A percentile compares a stretch with the other conserved stretches of the same genome.
phyloP scores from a whole-genome alignment of 2,797 vertebrate genomes.

The Geotrypetes seraphini region DNA sequence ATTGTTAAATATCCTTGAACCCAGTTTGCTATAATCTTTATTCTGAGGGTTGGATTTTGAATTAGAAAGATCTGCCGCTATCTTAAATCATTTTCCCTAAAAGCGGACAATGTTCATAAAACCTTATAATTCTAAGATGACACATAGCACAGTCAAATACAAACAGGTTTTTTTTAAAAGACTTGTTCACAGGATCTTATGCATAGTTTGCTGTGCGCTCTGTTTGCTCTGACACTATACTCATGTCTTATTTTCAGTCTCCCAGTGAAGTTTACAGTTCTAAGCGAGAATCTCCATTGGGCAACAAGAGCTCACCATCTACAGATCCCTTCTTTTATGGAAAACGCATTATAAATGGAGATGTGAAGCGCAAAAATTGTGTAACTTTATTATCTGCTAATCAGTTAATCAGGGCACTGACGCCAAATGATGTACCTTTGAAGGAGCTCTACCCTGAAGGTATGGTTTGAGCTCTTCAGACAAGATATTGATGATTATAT shows the following conservation, averaged over 20 bases:
- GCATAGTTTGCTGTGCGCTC: too few relatives aligned
- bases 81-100: too few relatives aligned
- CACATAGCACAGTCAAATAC: too few relatives aligned
- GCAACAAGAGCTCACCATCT: constrained; percentile 19
- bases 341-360: constrained; percentile 33
- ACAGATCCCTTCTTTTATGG: constrained; percentile 60
- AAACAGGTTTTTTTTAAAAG: too few relatives aligned
- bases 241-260: constrained; percentile 59
- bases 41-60: too few relatives aligned
- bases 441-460: constrained; percentile 87
- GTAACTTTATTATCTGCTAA: constrained; percentile 68
- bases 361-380: constrained; percentile 70
- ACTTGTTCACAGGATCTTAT: too few relatives aligned
- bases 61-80: too few relatives aligned
- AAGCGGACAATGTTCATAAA: too few relatives aligned
- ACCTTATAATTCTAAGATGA: too few relatives aligned
- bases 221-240: too few relatives aligned
- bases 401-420: constrained; percentile 80
- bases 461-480: constrained; percentile 45
- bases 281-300: constrained; percentile 59
- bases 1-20: too few relatives aligned
- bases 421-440: constrained; percentile 75
- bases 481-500: neutral
- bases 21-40: too few relatives aligned
- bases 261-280: constrained; percentile 88